Evolutionary conservation across 92 coral and sea anemone species (phyloP).

Genomic region (Ricordea florida): DNA sequence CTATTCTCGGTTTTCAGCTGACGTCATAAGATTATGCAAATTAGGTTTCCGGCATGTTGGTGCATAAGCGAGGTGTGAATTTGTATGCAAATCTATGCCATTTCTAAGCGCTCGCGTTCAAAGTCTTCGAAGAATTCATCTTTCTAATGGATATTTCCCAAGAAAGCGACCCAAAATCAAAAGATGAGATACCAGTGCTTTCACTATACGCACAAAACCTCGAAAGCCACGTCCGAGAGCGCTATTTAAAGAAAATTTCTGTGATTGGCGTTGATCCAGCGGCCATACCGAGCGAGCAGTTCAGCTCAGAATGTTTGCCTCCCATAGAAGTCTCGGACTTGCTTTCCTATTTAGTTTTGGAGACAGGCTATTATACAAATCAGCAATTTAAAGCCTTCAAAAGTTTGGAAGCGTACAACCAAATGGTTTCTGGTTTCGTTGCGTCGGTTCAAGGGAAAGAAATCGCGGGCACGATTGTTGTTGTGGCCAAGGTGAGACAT

Average conservation of each 20-base stretch:
- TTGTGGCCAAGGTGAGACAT: slow-evolving; percentile 46
- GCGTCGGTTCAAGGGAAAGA: slow-evolving; percentile 22
- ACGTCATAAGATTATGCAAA: too few relatives aligned
- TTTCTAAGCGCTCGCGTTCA: too few relatives aligned
- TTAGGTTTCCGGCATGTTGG: too few relatives aligned
- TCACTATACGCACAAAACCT: too few relatives aligned
- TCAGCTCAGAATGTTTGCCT: slow-evolving; percentile 26
- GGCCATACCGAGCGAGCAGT: slow-evolving; percentile 34
- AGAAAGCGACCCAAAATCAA: too few relatives aligned
- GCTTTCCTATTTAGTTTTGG: slow-evolving; percentile 30
- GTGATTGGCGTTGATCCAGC: slow-evolving; percentile 41
- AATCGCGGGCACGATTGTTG: slow-evolving; percentile 35
- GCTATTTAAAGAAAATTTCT: slow-evolving; percentile 39
- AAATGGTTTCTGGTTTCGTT: slow-evolving; percentile 37
- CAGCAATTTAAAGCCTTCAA: slow-evolving; percentile 7
- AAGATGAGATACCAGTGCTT: too few relatives aligned
- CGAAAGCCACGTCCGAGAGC: slow-evolving; percentile 43
- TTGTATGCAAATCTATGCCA: too few relatives aligned
- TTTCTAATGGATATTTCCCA: too few relatives aligned
- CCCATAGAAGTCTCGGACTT: slow-evolving; percentile 28
- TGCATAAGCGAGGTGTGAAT: too few relatives aligned
- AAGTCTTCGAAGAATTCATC: too few relatives aligned
- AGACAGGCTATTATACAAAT: slow-evolving; percentile 32
- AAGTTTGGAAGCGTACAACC: slow-evolving; percentile 25
- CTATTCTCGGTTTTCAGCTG: too few relatives aligned